A percentile compares a stretch with the other conserved stretches of the same genome.
Conservation (phyloP, 2,797 vertebrate genomes). For the Champsocephalus esox region DNA sequence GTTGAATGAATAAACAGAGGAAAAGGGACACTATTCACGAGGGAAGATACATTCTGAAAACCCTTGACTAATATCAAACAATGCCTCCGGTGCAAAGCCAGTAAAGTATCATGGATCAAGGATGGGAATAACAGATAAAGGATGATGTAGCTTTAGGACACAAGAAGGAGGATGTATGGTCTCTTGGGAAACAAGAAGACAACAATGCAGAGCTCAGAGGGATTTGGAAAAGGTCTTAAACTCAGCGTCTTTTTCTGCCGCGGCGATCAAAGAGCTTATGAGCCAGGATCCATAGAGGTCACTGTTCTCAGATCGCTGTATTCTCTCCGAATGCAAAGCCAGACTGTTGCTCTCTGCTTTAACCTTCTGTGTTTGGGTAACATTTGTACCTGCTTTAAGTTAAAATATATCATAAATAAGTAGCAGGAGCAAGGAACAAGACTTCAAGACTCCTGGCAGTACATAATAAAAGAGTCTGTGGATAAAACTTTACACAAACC, state of each 20-base stretch:
- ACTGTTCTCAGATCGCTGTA: neutral
- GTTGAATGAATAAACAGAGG: neutral
- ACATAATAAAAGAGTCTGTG: too few species aligned
- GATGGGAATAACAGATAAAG: neutral
- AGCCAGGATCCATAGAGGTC: neutral
- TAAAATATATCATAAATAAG: too few species aligned
- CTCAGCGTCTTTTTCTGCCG: slow-evolving; percentile 25
- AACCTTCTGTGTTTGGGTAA: too few species aligned
- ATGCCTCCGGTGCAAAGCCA: neutral
- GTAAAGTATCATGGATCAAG: neutral
- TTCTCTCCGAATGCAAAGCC: neutral
- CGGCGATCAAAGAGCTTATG: neutral
- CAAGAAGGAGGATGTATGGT: neutral
- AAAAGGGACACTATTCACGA: neutral
- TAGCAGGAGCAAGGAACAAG: too few species aligned
- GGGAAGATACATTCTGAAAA: neutral
- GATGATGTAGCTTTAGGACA: neutral
- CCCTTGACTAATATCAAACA: neutral
- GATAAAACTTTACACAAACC: too few species aligned
- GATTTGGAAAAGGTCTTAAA: slow-evolving; percentile 31
- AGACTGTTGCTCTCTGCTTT: neutral
- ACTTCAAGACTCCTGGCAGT: too few species aligned
- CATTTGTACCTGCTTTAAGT: too few species aligned
- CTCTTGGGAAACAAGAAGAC: slow-evolving; percentile 21
- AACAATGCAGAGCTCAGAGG: slow-evolving; percentile 9